A percentile compares a stretch with the other conserved stretches of the same genome.
Evolutionary conservation across 2,797 vertebrate genomes (phyloP).

Genomic region (Hemitrygon akajei): DNA sequence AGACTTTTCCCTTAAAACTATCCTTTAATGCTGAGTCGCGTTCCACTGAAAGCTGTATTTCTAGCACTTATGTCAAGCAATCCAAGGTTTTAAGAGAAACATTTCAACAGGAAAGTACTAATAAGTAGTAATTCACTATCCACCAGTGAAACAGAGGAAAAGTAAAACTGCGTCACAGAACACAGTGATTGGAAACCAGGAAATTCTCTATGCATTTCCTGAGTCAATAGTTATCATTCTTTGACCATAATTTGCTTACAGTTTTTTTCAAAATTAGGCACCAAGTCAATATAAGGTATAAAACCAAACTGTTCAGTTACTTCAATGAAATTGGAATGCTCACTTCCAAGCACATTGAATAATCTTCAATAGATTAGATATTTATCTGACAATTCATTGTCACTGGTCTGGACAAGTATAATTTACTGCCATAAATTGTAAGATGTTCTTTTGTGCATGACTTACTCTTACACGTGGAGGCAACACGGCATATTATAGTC

Average conservation of each 20-base stretch:
- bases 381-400: too few species aligned
- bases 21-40: neutral
- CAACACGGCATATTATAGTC: too few species aligned
- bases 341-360: neutral
- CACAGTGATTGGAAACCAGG: neutral
- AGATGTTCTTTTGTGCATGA: too few species aligned
- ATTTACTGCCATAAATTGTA: too few species aligned
- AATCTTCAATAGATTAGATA: neutral
- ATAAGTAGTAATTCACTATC: neutral
- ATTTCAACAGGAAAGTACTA: neutral
- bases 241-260: neutral
- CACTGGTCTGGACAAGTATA: too few species aligned
- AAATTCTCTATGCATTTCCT: neutral
- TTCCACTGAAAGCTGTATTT: neutral
- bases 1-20: neutral
- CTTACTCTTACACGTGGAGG: too few species aligned
- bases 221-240: neutral
- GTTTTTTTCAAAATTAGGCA: neutral
- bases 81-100: neutral
- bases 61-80: neutral
- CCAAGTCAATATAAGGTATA: neutral
- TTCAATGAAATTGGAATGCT: neutral
- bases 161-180: neutral
- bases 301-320: neutral
- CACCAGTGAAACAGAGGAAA: neutral